Percentiles rank a stretch among this genome's conserved stretches.
These are phyloP conservation scores for Dysmachus trigonus DNA, from an alignment of 2,888 invertebrate species.

Conservation along the genomic window DNA sequence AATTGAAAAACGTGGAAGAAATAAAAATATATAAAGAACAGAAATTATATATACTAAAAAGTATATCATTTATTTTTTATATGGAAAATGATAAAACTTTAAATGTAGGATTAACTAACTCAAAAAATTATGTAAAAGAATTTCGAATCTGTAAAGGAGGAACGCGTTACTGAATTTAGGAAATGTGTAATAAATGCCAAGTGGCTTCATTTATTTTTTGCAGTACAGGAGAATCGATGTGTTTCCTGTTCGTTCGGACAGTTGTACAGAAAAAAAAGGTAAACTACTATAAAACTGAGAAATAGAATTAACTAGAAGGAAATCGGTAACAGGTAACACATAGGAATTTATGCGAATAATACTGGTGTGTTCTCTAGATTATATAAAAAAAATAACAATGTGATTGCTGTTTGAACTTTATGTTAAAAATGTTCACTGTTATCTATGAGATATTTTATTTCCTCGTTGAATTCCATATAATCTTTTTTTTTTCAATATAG, in stretches of 20 bases:
- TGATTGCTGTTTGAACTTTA: conserved; percentile 1
- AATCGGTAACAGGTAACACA: conserved; percentile 29
- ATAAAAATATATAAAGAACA: conserved; percentile 30
- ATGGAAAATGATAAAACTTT: conserved; percentile 35
- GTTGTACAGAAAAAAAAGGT: background rate
- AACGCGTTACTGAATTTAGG: background rate
- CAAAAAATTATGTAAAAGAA: background rate
- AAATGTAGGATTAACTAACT: conserved; percentile 9
- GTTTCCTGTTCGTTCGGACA: background rate
- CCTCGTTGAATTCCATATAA: background rate
- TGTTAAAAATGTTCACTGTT: conserved; percentile 18
- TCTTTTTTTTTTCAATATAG: background rate
- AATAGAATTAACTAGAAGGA: conserved; percentile 1
- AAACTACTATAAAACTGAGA: background rate
- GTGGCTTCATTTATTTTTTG: background rate
- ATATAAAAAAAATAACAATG: conserved; percentile 14
- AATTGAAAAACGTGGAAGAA: background rate
- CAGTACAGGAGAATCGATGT: background rate
- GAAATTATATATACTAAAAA: conserved; percentile 24
- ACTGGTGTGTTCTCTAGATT: conserved; percentile 32
- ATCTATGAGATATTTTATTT: background rate
- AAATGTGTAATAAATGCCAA: background rate
- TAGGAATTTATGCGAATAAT: conserved; percentile 32
- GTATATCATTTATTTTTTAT: conserved; percentile 40
- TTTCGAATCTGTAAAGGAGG: background rate